A percentile compares a stretch with the other conserved stretches of the same genome.
Evolutionary conservation across 2,888 invertebrate species (phyloP).

Genomic region (Nemotelus nigrinus): DNA sequence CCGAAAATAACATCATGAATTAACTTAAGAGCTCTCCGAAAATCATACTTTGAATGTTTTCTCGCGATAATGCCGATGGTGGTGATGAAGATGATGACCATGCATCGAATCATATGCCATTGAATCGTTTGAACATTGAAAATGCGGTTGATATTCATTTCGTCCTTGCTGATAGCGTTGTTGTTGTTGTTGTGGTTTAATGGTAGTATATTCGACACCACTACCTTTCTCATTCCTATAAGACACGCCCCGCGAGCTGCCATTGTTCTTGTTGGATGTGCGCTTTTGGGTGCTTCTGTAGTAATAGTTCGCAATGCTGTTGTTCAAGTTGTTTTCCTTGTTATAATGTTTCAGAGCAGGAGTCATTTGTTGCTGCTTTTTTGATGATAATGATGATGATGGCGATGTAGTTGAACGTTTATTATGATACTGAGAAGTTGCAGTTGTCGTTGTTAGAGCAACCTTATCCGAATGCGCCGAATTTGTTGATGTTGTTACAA

Average conservation of each 20-base stretch:
- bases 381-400: slow-evolving; percentile 26
- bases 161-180: background rate
- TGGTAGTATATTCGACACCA: slow-evolving; percentile 27
- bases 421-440: slow-evolving; percentile 51
- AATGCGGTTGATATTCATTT: background rate
- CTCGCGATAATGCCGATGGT: slow-evolving; percentile 62
- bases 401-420: slow-evolving; percentile 30
- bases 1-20: background rate
- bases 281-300: background rate
- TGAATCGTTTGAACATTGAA: slow-evolving; percentile 49
- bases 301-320: slow-evolving; percentile 45
- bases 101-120: slow-evolving; percentile 50
- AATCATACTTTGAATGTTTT: slow-evolving; percentile 66
- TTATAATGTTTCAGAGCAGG: slow-evolving; percentile 46
- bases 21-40: slow-evolving; percentile 65
- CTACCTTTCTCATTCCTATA: slow-evolving; percentile 11
- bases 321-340: slow-evolving; percentile 47
- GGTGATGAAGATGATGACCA: slow-evolving; percentile 5
- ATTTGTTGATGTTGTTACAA: slow-evolving; percentile 48
- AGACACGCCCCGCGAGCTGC: background rate
- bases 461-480: slow-evolving; percentile 27
- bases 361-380: slow-evolving; percentile 35
- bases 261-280: background rate
- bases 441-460: slow-evolving; percentile 56
- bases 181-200: background rate